A percentile compares a stretch with the other conserved stretches of the same genome.
These are phyloP conservation scores for Caenorhabditis virilis DNA, from an alignment of 2,888 invertebrate genomes.

Conservation along the genomic window DNA sequence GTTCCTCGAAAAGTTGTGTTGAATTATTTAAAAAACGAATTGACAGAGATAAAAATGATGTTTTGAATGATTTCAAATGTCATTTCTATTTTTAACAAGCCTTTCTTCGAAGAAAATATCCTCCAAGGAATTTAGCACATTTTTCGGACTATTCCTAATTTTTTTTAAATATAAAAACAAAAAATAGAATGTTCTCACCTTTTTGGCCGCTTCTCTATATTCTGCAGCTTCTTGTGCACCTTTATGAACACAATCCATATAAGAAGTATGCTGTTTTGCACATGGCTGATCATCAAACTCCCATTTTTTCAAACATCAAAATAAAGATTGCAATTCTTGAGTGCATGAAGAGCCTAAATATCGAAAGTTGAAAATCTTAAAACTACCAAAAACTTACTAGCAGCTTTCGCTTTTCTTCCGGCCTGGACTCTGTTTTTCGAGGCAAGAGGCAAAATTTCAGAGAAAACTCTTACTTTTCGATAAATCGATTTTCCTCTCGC, in stretches of 20 bases:
- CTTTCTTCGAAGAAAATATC: too few species aligned
- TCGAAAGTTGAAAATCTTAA: background rate
- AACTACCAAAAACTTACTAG: slow-evolving; percentile 45
- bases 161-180: too few species aligned
- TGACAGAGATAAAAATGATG: background rate
- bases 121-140: too few species aligned
- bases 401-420: slow-evolving; percentile 41
- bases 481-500: slow-evolving; percentile 45
- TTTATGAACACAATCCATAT: slow-evolving; percentile 60
- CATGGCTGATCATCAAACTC: slow-evolving; percentile 66
- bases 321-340: slow-evolving; percentile 64
- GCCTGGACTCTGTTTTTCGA: slow-evolving; percentile 55
- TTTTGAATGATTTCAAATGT: too few species aligned
- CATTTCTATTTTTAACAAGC: too few species aligned
- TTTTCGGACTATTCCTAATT: too few species aligned
- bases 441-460: slow-evolving; percentile 58
- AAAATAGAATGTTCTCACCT: too few species aligned
- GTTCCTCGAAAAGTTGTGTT: slow-evolving; percentile 42
- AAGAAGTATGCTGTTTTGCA: slow-evolving; percentile 52
- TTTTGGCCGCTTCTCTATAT: slow-evolving; percentile 54
- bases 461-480: slow-evolving; percentile 52
- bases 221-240: slow-evolving; percentile 49
- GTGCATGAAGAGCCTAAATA: slow-evolving; percentile 59
- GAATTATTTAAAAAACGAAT: background rate
- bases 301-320: slow-evolving; percentile 67